Percentiles rank a stretch among this genome's conserved stretches.
Conservation (phyloP, 23 tunicate genomes). For the Diplosoma virens region DNA sequence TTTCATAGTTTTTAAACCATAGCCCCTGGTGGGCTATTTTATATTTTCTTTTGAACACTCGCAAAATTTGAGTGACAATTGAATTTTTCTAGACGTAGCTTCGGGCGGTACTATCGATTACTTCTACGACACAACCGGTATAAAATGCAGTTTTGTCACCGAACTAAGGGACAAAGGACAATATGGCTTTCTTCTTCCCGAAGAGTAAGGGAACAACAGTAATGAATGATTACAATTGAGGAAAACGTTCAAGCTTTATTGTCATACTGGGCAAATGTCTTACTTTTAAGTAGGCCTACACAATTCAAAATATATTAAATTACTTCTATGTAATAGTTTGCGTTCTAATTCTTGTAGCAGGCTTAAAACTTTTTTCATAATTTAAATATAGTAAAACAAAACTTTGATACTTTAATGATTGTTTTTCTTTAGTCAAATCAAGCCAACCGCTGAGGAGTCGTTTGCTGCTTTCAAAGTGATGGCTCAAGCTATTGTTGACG, state of each 20-base stretch:
- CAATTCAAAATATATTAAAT: too few relatives aligned
- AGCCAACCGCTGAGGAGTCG: slow-evolving; percentile 61
- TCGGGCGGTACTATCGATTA: slow-evolving; percentile 96
- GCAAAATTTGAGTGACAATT: neutral
- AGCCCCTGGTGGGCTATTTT: too few relatives aligned
- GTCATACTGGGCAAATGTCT: too few relatives aligned
- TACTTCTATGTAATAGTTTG: too few relatives aligned
- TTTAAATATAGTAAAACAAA: neutral
- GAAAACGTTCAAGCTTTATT: too few relatives aligned
- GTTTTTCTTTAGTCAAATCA: slow-evolving; percentile 47
- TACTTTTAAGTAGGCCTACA: too few relatives aligned
- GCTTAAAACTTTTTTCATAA: too few relatives aligned
- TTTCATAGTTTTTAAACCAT: too few relatives aligned
- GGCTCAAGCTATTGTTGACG: slow-evolving; percentile 51
- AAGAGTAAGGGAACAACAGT: slow-evolving; percentile 35
- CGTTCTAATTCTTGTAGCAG: too few relatives aligned
- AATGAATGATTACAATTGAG: too few relatives aligned
- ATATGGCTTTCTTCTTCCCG: slow-evolving; percentile 87
- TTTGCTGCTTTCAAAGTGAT: slow-evolving; percentile 55
- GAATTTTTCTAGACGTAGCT: slow-evolving; percentile 47
- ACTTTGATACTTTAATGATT: neutral
- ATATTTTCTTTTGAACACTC: too few relatives aligned
- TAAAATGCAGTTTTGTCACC: slow-evolving; percentile 49
- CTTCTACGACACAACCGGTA: slow-evolving; percentile 51
- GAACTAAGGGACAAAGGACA: slow-evolving; percentile 89